Evolutionary conservation across 1,140 invertebrate species (phyloP).

Genomic region (Drosophila athabasca): DNA sequence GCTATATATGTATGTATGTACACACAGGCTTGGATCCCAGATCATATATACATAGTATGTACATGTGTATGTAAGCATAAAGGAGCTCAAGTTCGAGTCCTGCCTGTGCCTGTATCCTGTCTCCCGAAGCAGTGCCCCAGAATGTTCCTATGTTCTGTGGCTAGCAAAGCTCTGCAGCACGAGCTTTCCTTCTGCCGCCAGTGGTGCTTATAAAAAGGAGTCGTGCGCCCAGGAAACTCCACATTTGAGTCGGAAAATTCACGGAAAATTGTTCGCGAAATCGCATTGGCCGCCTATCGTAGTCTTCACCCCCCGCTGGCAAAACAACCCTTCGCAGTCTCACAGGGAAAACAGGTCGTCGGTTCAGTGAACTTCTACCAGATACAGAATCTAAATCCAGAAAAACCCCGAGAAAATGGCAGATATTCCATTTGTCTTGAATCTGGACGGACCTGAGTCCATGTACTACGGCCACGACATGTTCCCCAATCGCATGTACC

Average conservation of each 20-base stretch:
- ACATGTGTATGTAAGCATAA: too few relatives aligned
- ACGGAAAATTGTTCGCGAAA: slow-evolving; percentile 29
- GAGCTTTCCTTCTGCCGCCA: slow-evolving; percentile 34
- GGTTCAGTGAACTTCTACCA: slow-evolving; percentile 67
- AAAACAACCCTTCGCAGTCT: slow-evolving; percentile 47
- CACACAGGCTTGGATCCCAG: background rate
- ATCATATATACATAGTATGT: too few relatives aligned
- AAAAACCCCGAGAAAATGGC: slow-evolving; percentile 58
- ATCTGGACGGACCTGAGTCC: slow-evolving; percentile 68
- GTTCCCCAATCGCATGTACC: slow-evolving; percentile 75
- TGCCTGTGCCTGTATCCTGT: slow-evolving; percentile 33
- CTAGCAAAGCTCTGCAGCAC: slow-evolving; percentile 31
- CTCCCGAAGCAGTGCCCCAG: slow-evolving; percentile 36
- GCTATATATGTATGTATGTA: slow-evolving; percentile 10
- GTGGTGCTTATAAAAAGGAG: slow-evolving; percentile 54
- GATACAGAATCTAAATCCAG: slow-evolving; percentile 58
- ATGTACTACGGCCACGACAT: slow-evolving; percentile 79
- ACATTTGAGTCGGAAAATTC: slow-evolving; percentile 60
- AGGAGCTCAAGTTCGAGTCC: slow-evolving; percentile 28
- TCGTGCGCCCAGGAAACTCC: slow-evolving; percentile 36
- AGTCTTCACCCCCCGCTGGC: slow-evolving; percentile 9
- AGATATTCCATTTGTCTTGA: slow-evolving; percentile 75
- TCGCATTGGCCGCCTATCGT: background rate
- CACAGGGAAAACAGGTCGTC: slow-evolving; percentile 52
- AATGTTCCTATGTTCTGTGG: slow-evolving; percentile 44